Conservation (phyloP, 2,888 invertebrate genomes). For the Diloba caeruleocephala region DNA sequence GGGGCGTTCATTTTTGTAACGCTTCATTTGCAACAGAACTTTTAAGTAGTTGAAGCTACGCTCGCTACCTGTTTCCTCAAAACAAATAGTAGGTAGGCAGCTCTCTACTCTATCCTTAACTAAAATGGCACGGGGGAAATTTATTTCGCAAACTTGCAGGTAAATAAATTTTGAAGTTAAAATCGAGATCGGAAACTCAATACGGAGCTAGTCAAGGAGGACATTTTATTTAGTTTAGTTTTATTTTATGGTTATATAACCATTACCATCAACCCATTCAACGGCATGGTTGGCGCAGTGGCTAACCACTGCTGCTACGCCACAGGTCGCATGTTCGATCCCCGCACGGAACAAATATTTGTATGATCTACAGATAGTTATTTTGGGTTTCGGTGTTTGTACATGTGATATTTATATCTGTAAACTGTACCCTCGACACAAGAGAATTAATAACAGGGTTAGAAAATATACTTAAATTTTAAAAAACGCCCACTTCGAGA, state of each 20-base stretch:
- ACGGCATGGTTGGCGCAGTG: too few species aligned
- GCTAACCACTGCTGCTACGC: too few species aligned
- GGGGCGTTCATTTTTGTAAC: conserved; percentile 78
- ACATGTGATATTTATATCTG: too few species aligned
- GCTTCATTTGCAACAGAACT: conserved; percentile 82
- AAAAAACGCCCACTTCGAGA: too few species aligned
- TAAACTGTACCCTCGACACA: too few species aligned
- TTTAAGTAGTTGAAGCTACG: conserved; percentile 77
- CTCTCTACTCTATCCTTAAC: conserved; percentile 58
- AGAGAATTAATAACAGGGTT: too few species aligned
- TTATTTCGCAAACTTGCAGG: conserved; percentile 44
- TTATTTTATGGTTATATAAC: not conserved
- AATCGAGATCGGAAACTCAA: conserved; percentile 26
- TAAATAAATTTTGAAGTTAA: conserved; percentile 37
- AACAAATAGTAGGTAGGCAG: conserved; percentile 67
- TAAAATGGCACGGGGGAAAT: conserved; percentile 62
- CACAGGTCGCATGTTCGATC: too few species aligned
- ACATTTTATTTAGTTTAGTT: conserved; percentile 13
- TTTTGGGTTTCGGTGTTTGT: too few species aligned
- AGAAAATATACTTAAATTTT: too few species aligned
- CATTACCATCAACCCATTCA: too few species aligned
- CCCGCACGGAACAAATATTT: too few species aligned
- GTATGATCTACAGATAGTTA: too few species aligned
- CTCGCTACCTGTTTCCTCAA: conserved; percentile 70
- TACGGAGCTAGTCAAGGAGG: conserved; percentile 18